Conservation (phyloP, 2,888 invertebrate species). For the Ischnura elegans region DNA sequence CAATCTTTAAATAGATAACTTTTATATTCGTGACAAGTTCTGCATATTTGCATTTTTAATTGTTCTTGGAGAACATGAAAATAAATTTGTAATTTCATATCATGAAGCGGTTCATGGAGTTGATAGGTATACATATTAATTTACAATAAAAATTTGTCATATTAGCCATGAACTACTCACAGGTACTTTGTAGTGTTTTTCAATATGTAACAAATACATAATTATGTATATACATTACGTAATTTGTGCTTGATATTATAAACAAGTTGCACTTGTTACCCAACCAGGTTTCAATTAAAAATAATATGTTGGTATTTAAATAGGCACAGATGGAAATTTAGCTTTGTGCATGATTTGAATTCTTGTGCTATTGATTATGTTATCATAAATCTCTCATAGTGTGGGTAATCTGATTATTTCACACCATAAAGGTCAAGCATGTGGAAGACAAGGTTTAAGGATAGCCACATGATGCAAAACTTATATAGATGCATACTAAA, state of each 20-base stretch:
- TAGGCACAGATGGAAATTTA: not conserved
- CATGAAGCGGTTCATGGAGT: constrained; percentile 13
- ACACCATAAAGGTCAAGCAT: not conserved
- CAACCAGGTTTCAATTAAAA: not conserved
- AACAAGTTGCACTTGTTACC: constrained; percentile 28
- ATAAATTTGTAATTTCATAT: not conserved
- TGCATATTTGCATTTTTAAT: not conserved
- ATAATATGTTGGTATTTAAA: not conserved
- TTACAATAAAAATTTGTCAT: not conserved
- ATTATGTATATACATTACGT: not conserved
- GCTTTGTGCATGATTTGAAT: not conserved
- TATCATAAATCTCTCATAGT: not conserved
- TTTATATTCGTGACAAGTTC: not conserved
- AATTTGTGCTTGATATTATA: not conserved
- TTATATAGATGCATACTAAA: not conserved
- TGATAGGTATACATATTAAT: not conserved
- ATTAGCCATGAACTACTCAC: constrained; percentile 57
- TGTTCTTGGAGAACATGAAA: not conserved
- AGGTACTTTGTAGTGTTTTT: constrained; percentile 49
- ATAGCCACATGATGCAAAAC: not conserved
- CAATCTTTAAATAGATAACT: not conserved
- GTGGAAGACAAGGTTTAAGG: not conserved
- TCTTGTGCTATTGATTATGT: not conserved
- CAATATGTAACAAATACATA: constrained; percentile 3
- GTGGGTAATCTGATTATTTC: not conserved